These are phyloP conservation scores for Morone saxatilis DNA, from an alignment of 2,113 vertebrate genomes.

Conservation along the genomic window DNA sequence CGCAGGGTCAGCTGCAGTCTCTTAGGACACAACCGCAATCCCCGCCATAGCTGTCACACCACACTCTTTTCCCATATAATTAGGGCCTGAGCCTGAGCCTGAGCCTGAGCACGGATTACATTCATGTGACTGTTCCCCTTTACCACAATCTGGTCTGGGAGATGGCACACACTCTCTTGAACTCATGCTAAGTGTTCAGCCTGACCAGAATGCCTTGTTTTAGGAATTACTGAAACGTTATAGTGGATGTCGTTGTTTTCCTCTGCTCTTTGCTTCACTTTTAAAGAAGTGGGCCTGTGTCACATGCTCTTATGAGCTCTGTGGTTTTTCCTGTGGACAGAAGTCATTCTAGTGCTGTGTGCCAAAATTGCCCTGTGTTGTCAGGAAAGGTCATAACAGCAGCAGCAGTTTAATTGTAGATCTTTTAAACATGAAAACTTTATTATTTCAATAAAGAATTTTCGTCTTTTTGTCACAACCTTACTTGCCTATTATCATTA, in stretches of 20 bases:
- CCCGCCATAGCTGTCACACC: slow-evolving; percentile 81
- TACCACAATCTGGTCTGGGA: slow-evolving; percentile 80
- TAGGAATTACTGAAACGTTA: slow-evolving; percentile 71
- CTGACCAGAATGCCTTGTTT: slow-evolving; percentile 76
- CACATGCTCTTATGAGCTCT: slow-evolving; percentile 37
- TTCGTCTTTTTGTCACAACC: neutral
- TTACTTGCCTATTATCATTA: slow-evolving; percentile 17
- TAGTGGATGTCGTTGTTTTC: slow-evolving; percentile 60
- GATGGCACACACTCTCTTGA: slow-evolving; percentile 74
- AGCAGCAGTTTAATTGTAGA: slow-evolving; percentile 1
- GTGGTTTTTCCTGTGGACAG: slow-evolving; percentile 43
- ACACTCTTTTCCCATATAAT: slow-evolving; percentile 84
- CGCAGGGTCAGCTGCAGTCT: slow-evolving; percentile 76
- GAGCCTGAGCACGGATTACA: slow-evolving; percentile 80
- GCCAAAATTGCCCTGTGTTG: slow-evolving; percentile 40
- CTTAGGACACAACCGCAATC: slow-evolving; percentile 78
- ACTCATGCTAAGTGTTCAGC: slow-evolving; percentile 75
- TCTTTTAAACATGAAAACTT: neutral
- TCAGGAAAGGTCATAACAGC: slow-evolving; percentile 21
- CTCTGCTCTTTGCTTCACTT: slow-evolving; percentile 37
- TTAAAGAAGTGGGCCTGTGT: slow-evolving; percentile 18
- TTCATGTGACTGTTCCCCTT: slow-evolving; percentile 82
- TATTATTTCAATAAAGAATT: neutral
- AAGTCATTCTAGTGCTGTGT: slow-evolving; percentile 37
- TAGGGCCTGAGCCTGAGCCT: slow-evolving; percentile 79